Conservation (phyloP, 2,888 invertebrate species). For the Ormyrus labotus region DNA sequence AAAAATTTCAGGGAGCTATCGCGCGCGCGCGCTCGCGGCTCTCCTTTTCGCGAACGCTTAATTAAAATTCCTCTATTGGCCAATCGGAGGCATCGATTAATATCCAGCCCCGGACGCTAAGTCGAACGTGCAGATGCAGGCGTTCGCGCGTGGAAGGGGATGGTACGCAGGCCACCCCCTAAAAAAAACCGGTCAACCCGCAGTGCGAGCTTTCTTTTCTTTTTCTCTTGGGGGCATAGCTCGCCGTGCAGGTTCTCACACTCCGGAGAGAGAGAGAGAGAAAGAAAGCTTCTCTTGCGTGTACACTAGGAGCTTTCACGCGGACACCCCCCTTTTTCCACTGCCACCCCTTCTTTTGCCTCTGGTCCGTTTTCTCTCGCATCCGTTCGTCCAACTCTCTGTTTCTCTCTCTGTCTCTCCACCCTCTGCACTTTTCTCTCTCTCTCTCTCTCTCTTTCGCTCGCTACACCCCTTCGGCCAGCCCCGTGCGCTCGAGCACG, state of each 20-base stretch:
- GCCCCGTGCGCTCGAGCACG: neutral
- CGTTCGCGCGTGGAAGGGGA: neutral
- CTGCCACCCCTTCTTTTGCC: conserved; percentile 37
- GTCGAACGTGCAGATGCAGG: neutral
- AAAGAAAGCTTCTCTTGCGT: conserved; percentile 28
- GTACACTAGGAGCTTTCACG: conserved; percentile 44
- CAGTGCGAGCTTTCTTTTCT: conserved; percentile 16
- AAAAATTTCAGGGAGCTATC: neutral
- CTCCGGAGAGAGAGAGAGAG: conserved; percentile 10
- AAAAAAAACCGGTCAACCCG: conserved; percentile 20
- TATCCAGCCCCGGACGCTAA: conserved; percentile 22
- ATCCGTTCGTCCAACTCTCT: conserved; percentile 30
- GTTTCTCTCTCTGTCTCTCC: conserved; percentile 10
- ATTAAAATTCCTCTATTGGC: conserved; percentile 31
- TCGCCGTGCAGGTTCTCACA: conserved; percentile 36
- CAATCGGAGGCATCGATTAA: neutral
- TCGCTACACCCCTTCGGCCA: neutral
- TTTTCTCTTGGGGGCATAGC: conserved; percentile 10
- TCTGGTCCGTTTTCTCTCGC: conserved; percentile 41
- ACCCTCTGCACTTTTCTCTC: neutral
- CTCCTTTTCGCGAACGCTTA: conserved; percentile 19
- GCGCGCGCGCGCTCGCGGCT: no score
- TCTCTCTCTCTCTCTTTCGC: neutral
- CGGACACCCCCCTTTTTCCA: conserved; percentile 44
- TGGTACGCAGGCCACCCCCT: neutral